These are phyloP conservation scores for Solea senegalensis DNA, from an alignment of 2,113 vertebrate genomes.

Conservation along the genomic window DNA sequence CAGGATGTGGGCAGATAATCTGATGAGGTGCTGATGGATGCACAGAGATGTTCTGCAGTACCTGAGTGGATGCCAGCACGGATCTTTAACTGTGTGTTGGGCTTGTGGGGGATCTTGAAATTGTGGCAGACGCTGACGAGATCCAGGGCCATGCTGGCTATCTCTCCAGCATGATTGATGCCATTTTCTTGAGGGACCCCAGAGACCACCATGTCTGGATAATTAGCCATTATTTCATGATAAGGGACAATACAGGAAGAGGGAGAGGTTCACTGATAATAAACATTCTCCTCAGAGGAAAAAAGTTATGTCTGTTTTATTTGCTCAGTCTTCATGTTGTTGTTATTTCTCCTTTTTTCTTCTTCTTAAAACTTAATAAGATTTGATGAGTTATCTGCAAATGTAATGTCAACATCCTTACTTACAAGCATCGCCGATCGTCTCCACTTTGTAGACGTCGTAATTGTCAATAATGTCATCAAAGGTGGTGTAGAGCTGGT, in stretches of 20 bases:
- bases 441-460: constrained; percentile 85
- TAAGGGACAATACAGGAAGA: constrained; percentile 16
- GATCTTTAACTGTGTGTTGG: constrained; percentile 80
- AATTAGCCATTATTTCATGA: constrained; percentile 4
- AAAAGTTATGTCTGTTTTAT: neutral
- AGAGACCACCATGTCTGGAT: constrained; percentile 83
- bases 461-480: constrained; percentile 85
- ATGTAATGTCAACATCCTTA: constrained; percentile 11
- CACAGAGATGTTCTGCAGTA: constrained; percentile 26
- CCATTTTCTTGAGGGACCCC: constrained; percentile 83
- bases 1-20: too few relatives aligned
- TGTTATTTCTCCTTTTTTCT: neutral
- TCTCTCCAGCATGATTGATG: constrained; percentile 81
- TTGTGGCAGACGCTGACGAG: constrained; percentile 76
- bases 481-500: constrained; percentile 85
- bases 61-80: constrained; percentile 82
- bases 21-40: neutral
- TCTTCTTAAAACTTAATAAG: too few relatives aligned
- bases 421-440: constrained; percentile 85
- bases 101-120: constrained; percentile 83
- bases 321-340: too few relatives aligned
- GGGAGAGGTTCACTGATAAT: neutral
- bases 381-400: neutral
- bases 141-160: constrained; percentile 83
- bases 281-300: neutral